Base-by-base conservation (phyloP, 2,113 vertebrate species). In the Phylloscopus trochilus region DNA sequence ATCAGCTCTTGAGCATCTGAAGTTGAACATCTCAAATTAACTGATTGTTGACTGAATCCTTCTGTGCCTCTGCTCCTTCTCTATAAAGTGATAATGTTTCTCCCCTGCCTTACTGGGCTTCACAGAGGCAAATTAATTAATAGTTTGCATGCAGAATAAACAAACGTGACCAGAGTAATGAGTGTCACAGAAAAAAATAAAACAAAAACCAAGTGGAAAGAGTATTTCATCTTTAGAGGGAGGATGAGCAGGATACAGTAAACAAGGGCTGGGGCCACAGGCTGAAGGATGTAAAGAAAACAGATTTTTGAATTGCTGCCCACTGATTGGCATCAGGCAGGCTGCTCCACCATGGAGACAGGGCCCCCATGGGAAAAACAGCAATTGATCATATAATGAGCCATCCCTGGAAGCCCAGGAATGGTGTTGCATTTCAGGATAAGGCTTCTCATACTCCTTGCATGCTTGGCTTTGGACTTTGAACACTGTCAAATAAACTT, bases 81-180 rank as follows among this genome's bases (percentile, higher is more conserved):
- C 92, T 88, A 8, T 27, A 43, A 58, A 76, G 75, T 8, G 67
- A 85, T 66, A 62, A 62, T 69, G 67, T 44, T 83, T 37, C 63
- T 90, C 37, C 68, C 33, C 31, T 83, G 74, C 82, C 53, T 80
- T 77, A 17, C 31, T 69, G 68, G 75, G 85, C 70, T 92, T 79
- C 79, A 53, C 44, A 59, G 82, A 77, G 67, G 95, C 72, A 88
- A 93, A 92, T 92, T 94, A 94, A 96, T 94, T 92, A 93, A 80
- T 15, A 49, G 63, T 15, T 69, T 80, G 75, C 62, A 33, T 55
- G 75, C 55, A 70, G 86, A 95, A 86, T 66, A 90, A 95, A 93
- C 70, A 92, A 90, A 93, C 79, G 66, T 0, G 5, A 82, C 62
- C 13, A 26, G 41, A 69, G 67, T 66, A 93, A 95, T 44, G 79